Conservation (phyloP, 1,140 invertebrate genomes). For the Venturia canescens region DNA sequence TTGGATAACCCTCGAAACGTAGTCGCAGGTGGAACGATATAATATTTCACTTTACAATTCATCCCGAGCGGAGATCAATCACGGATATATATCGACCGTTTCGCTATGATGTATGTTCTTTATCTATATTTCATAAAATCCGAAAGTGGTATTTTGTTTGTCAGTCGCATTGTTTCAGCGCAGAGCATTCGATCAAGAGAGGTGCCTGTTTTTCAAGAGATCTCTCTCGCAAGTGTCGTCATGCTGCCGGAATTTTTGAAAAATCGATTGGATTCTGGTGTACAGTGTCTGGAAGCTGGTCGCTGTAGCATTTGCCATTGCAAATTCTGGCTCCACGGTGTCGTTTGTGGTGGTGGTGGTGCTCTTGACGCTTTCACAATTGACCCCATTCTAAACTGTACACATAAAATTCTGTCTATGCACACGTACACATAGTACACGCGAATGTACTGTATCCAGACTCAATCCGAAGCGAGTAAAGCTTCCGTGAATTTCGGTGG, state of each 20-base stretch:
- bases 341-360: slow-evolving; percentile 30
- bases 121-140: background rate
- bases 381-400: slow-evolving; percentile 65
- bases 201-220: slow-evolving; percentile 31
- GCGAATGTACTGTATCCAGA: slow-evolving; percentile 10
- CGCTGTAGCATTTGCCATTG: background rate
- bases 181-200: slow-evolving; percentile 17
- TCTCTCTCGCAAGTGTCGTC: background rate
- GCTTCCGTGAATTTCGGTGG: slow-evolving; percentile 1
- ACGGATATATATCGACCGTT: too few species aligned
- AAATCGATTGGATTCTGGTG: slow-evolving; percentile 20
- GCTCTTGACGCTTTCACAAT: slow-evolving; percentile 63
- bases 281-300: slow-evolving; percentile 1
- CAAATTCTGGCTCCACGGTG: slow-evolving; percentile 28
- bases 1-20: too few species aligned
- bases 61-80: too few species aligned
- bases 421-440: slow-evolving; percentile 14
- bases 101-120: background rate
- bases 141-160: slow-evolving; percentile 7
- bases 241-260: background rate
- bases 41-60: too few species aligned
- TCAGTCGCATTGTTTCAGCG: background rate
- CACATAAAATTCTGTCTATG: slow-evolving; percentile 35
- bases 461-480: slow-evolving; percentile 16
- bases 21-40: too few species aligned